A percentile compares a stretch with the other conserved stretches of the same genome.
These are phyloP conservation scores for Clarias pachynema DNA, from an alignment of 2,797 vertebrate genomes.

Conservation along the genomic window DNA sequence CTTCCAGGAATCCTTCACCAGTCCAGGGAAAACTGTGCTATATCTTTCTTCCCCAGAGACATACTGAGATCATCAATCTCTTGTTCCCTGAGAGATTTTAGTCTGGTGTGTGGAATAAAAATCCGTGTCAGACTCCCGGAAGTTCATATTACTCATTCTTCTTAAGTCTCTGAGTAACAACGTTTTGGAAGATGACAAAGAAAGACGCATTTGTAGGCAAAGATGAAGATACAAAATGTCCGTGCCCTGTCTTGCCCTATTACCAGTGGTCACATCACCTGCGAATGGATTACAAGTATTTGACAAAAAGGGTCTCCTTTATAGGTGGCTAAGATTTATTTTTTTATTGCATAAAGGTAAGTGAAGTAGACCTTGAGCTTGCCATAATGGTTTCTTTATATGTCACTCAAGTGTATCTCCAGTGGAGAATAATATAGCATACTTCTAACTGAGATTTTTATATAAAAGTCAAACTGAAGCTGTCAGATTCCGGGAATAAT, in stretches of 20 bases:
- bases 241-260: not conserved
- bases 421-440: not conserved
- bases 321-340: not conserved
- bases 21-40: not conserved
- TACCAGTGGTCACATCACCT: not conserved
- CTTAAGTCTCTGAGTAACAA: not conserved
- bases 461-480: not conserved
- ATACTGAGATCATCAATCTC: not conserved
- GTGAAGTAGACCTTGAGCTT: not conserved
- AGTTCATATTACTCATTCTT: not conserved
- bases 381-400: not conserved
- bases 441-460: not conserved
- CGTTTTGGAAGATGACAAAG: not conserved
- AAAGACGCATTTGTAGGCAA: not conserved
- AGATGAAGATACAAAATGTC: not conserved
- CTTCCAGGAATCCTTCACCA: not conserved
- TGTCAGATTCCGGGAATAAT: not conserved
- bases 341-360: not conserved
- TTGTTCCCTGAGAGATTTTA: not conserved
- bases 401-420: not conserved
- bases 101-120: not conserved
- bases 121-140: not conserved
- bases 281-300: too few species aligned
- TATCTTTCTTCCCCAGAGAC: not conserved
- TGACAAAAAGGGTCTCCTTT: not conserved